A percentile compares a stretch with the other conserved stretches of the same genome.
Conservation (phyloP, 2,888 invertebrate genomes). For the Onchidella celtica region DNA sequence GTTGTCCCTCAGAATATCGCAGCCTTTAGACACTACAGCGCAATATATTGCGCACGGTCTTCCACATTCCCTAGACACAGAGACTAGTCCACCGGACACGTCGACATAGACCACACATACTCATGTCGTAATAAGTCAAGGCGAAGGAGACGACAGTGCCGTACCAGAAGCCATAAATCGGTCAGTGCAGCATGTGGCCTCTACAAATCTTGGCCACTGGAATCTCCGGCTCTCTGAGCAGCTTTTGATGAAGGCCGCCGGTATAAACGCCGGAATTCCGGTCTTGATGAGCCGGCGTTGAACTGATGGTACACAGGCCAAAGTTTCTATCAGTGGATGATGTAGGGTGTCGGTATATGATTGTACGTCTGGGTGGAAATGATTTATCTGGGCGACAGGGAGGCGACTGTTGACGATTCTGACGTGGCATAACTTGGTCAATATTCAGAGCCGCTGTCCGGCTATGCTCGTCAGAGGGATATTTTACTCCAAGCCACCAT, state of each 20-base stretch:
- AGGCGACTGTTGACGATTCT: not conserved
- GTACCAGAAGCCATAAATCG: not conserved
- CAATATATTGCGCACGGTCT: too few relatives aligned
- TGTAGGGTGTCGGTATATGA: not conserved
- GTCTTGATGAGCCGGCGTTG: not conserved
- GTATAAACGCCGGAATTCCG: not conserved
- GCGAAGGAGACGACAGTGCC: not conserved
- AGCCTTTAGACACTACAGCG: too few relatives aligned
- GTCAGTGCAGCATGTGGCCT: not conserved
- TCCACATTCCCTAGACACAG: not conserved
- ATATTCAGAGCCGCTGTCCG: too few relatives aligned
- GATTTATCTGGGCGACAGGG: not conserved
- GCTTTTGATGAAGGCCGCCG: not conserved
- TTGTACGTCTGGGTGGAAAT: not conserved
- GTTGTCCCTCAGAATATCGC: too few relatives aligned
- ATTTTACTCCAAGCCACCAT: too few relatives aligned
- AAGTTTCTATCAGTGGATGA: too few relatives aligned
- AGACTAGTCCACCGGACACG: not conserved
- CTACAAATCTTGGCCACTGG: not conserved
- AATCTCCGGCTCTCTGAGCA: not conserved
- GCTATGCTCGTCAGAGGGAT: too few relatives aligned
- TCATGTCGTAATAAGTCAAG: not conserved
- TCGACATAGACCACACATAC: not conserved
- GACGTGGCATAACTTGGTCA: not conserved
- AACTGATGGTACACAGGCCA: not conserved